Conservation (phyloP, 2,797 vertebrate species). For the Gymnocypris eckloni region DNA sequence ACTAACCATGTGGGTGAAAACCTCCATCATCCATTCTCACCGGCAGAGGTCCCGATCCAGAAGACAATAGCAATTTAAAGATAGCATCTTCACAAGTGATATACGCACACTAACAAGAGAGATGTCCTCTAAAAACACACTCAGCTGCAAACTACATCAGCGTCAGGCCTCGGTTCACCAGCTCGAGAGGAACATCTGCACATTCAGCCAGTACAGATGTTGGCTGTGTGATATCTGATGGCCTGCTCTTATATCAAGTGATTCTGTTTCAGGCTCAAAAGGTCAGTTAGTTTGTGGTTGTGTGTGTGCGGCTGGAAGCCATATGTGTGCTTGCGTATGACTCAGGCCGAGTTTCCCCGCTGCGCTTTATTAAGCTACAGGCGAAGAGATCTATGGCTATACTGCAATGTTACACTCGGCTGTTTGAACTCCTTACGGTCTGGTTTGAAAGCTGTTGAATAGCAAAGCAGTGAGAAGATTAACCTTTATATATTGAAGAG, state of each 20-base stretch:
- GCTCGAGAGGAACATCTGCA: not conserved
- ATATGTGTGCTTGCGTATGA: slow-evolving; percentile 31
- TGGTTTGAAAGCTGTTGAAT: slow-evolving; percentile 7
- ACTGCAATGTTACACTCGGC: slow-evolving; percentile 8
- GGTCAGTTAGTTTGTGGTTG: slow-evolving; percentile 26
- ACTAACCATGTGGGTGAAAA: slow-evolving; percentile 19
- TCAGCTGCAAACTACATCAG: slow-evolving; percentile 26
- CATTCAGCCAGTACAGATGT: not conserved
- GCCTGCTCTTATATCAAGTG: slow-evolving; percentile 15
- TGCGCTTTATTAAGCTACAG: slow-evolving; percentile 28
- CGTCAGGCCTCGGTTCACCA: slow-evolving; percentile 24
- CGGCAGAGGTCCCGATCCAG: slow-evolving; percentile 4
- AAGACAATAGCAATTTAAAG: slow-evolving; percentile 70
- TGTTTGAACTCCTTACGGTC: slow-evolving; percentile 6
- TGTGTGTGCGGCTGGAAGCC: slow-evolving; percentile 3
- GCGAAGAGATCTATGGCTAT: not conserved
- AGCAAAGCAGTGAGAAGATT: not conserved
- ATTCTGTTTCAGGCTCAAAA: slow-evolving; percentile 22
- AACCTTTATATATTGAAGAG: not conserved
- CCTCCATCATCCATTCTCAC: slow-evolving; percentile 46
- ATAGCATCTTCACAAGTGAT: slow-evolving; percentile 68
- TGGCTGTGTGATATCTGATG: slow-evolving; percentile 31
- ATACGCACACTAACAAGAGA: slow-evolving; percentile 62
- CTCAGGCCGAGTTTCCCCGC: slow-evolving; percentile 20
- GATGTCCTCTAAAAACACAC: slow-evolving; percentile 60